These are phyloP conservation scores for Solea solea DNA, from an alignment of 2,113 vertebrate genomes.

Conservation along the genomic window DNA sequence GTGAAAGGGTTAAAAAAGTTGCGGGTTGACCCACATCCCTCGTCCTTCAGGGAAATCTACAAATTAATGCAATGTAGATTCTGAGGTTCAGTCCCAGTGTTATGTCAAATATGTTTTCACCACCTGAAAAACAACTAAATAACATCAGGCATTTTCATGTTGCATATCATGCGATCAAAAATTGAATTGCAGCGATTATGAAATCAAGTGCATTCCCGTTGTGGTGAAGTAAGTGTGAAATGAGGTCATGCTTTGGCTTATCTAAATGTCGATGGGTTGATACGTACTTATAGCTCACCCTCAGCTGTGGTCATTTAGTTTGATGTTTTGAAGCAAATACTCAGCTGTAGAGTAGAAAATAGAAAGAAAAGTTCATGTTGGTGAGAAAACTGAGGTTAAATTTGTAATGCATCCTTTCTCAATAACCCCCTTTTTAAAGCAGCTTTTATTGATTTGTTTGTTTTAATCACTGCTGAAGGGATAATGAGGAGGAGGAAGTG, in stretches of 20 bases:
- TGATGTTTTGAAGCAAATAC: not conserved
- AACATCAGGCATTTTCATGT: conserved; percentile 17
- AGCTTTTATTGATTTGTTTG: too few species aligned
- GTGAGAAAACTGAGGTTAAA: not conserved
- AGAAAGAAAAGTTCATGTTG: too few species aligned
- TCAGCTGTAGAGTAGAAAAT: too few species aligned
- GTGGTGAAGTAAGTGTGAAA: conserved; percentile 29
- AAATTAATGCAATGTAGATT: conserved; percentile 47
- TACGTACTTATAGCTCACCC: not conserved
- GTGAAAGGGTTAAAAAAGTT: not conserved
- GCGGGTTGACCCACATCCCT: conserved; percentile 49
- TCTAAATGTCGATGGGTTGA: conserved; percentile 44
- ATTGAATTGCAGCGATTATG: conserved; percentile 37
- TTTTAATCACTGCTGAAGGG: not conserved
- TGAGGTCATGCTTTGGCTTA: conserved; percentile 52
- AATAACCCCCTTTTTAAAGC: too few species aligned
- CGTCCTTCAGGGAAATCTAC: conserved; percentile 54
- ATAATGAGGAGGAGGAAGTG: conserved; percentile 52
- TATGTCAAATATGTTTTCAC: not conserved
- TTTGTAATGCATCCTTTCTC: not conserved
- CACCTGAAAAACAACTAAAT: not conserved
- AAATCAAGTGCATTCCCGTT: conserved; percentile 63
- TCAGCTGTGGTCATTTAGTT: not conserved
- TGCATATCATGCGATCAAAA: conserved; percentile 18
- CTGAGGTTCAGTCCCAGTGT: conserved; percentile 28